phyloP scores from a whole-genome alignment of 2,113 vertebrate genomes.

The Egretta garzetta region DNA sequence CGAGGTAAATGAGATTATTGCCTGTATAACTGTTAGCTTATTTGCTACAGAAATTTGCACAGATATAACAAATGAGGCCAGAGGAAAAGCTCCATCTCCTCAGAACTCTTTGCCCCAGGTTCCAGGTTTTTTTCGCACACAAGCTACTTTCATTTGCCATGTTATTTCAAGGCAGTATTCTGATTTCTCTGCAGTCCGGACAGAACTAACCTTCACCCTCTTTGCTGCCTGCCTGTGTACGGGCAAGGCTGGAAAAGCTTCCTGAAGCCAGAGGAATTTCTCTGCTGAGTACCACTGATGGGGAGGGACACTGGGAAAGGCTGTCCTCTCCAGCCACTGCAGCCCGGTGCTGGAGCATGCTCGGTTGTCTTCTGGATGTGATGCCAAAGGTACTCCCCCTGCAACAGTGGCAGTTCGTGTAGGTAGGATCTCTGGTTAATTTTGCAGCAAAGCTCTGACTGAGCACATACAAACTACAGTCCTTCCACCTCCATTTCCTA shows the following conservation, averaged over 20 bases:
- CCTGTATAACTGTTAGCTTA: background rate
- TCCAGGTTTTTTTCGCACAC: background rate
- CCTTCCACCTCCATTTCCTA: background rate
- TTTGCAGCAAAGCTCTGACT: background rate
- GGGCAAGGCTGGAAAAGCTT: background rate
- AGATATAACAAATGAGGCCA: conserved; percentile 29
- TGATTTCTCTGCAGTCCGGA: background rate
- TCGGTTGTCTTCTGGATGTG: background rate
- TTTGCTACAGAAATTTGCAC: conserved; percentile 15
- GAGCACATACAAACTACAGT: background rate
- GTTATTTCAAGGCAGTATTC: background rate
- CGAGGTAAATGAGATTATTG: conserved; percentile 35
- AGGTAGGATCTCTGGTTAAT: background rate
- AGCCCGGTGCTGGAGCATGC: background rate
- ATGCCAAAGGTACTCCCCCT: background rate
- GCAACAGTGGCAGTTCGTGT: background rate
- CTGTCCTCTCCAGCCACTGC: background rate
- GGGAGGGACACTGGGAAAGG: background rate
- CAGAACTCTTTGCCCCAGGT: background rate
- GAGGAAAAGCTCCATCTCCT: background rate
- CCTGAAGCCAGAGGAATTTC: background rate
- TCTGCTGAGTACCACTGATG: background rate
- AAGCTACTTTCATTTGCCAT: background rate
- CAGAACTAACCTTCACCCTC: background rate
- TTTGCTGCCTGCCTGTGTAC: background rate